Percentiles rank a stretch among this genome's conserved stretches.
Conservation (phyloP, 2,113 vertebrate species). For the Barbus barbus region DNA sequence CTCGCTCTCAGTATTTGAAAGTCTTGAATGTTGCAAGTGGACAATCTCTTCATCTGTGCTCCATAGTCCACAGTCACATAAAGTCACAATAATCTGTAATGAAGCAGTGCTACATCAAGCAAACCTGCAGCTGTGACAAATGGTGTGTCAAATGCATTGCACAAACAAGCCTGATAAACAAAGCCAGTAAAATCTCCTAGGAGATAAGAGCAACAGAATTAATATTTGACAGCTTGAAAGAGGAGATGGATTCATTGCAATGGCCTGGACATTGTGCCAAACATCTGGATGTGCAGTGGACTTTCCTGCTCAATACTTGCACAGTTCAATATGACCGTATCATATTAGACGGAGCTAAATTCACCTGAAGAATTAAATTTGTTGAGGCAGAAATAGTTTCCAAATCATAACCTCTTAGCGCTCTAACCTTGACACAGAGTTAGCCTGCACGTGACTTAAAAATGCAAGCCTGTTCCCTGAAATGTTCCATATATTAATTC, state of each 20-base stretch:
- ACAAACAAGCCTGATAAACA: conserved; percentile 41
- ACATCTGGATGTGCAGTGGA: neutral
- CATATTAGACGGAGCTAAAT: neutral
- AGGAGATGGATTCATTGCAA: conserved; percentile 1
- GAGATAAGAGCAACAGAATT: conserved; percentile 43
- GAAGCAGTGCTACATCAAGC: neutral
- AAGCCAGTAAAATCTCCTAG: conserved; percentile 36
- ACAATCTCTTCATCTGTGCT: neutral
- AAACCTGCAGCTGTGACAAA: conserved; percentile 33
- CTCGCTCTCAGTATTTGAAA: neutral
- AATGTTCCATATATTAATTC: neutral
- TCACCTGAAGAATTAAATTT: neutral
- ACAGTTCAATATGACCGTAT: neutral
- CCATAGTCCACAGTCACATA: neutral
- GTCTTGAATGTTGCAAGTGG: too few relatives aligned
- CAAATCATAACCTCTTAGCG: conserved; percentile 21
- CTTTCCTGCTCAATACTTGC: neutral
- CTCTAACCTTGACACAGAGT: neutral
- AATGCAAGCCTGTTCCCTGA: neutral
- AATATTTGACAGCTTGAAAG: conserved; percentile 40
- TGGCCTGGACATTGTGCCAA: neutral
- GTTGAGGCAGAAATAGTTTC: neutral
- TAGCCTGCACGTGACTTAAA: neutral
- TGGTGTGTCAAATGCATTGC: conserved; percentile 44
- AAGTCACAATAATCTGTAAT: conserved; percentile 4